Evolutionary conservation across 2,113 vertebrate genomes (phyloP).

Genomic region (Ivindomyrus marchei): DNA sequence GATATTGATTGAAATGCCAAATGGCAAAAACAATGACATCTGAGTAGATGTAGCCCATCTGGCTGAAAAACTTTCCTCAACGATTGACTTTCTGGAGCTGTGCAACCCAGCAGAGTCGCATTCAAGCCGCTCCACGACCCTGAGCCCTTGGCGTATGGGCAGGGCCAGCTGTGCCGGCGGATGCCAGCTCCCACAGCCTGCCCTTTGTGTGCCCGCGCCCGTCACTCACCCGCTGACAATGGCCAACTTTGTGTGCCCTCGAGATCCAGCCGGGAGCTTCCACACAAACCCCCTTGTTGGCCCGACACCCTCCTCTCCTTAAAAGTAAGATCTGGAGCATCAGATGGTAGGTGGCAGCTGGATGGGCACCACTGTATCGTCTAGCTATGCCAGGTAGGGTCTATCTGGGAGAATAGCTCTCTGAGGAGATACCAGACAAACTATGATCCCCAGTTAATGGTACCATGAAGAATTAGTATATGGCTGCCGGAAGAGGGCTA

Average conservation of each 20-base stretch:
- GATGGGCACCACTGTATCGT: not conserved
- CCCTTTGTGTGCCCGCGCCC: constrained; percentile 34
- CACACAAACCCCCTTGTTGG: not conserved
- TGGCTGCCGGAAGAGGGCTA: not conserved
- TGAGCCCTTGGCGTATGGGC: not conserved
- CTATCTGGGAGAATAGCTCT: not conserved
- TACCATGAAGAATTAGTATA: not conserved
- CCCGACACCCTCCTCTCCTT: not conserved
- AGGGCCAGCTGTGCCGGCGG: constrained; percentile 14
- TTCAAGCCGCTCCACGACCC: not conserved
- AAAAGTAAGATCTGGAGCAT: not conserved
- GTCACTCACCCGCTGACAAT: constrained; percentile 26
- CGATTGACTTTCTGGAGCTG: not conserved
- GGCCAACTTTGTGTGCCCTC: constrained; percentile 21
- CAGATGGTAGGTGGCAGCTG: not conserved
- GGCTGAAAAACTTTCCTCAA: not conserved
- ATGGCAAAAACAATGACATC: not conserved
- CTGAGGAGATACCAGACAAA: not conserved
- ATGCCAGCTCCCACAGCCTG: constrained; percentile 25
- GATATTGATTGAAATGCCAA: not conserved
- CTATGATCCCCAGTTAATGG: not conserved
- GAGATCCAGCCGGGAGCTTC: not conserved
- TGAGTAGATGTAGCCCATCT: not conserved
- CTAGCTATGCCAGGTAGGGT: not conserved
- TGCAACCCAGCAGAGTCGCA: not conserved